A percentile compares a stretch with the other conserved stretches of the same genome.
Conservation (phyloP, 1,140 invertebrate genomes). For the Drosophila subobscura region DNA sequence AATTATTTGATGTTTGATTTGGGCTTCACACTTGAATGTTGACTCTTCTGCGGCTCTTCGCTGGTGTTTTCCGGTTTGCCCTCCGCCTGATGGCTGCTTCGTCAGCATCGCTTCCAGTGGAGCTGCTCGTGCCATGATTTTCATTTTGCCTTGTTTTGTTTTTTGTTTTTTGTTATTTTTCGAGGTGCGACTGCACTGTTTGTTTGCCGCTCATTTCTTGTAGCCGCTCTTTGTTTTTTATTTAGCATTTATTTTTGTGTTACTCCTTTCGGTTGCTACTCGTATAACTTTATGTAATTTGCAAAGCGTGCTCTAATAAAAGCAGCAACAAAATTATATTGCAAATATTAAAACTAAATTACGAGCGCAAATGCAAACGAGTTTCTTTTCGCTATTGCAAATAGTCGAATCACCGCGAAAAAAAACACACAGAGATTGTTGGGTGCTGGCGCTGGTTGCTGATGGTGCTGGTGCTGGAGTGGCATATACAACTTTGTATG, state of each 20-base stretch:
- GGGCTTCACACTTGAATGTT: conserved; percentile 62
- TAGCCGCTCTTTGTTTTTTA: conserved; percentile 32
- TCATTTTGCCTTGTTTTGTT: conserved; percentile 1
- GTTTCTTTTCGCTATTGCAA: conserved; percentile 57
- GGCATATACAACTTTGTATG: conserved; percentile 30
- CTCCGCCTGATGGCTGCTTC: conserved; percentile 19
- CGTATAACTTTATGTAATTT: conserved; percentile 68
- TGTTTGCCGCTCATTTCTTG: conserved; percentile 63
- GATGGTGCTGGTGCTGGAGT: conserved; percentile 15
- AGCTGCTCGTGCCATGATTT: conserved; percentile 35
- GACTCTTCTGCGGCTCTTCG: conserved; percentile 21
- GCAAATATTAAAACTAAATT: conserved; percentile 77
- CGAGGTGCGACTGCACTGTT: conserved; percentile 66
- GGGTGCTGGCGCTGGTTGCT: conserved; percentile 8
- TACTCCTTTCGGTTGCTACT: conserved; percentile 14
- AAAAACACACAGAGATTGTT: conserved; percentile 19
- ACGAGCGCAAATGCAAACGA: conserved; percentile 73
- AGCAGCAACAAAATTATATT: conserved; percentile 42
- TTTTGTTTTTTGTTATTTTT: conserved; percentile 4
- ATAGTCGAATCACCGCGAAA: conserved; percentile 15
- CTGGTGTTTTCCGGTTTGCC: conserved; percentile 26
- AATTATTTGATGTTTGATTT: conserved; percentile 73
- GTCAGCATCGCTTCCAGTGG: conserved; percentile 26
- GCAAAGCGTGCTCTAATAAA: conserved; percentile 76
- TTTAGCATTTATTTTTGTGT: conserved; percentile 40